These are phyloP conservation scores for Crotalus tigris DNA, from an alignment of 2,113 vertebrate species.

Conservation along the genomic window DNA sequence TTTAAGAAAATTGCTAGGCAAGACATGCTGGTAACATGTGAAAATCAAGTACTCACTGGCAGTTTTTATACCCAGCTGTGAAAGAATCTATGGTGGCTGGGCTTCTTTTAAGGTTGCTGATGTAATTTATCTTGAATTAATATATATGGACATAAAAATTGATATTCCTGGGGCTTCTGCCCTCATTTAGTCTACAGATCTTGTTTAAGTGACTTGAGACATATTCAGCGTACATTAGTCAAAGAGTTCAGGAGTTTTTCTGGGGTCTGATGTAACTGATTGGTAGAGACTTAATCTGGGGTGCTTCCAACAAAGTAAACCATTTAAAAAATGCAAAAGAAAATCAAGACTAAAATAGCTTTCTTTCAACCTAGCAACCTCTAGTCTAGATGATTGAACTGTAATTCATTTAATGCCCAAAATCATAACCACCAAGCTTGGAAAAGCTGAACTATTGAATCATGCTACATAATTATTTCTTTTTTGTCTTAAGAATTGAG, in stretches of 20 bases:
- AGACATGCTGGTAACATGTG: not conserved
- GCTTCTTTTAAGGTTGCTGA: not conserved
- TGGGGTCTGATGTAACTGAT: not conserved
- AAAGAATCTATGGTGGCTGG: not conserved
- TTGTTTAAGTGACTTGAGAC: not conserved
- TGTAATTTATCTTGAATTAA: not conserved
- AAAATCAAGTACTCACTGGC: not conserved
- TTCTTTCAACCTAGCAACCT: not conserved
- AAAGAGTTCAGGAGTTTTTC: not conserved
- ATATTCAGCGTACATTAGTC: not conserved
- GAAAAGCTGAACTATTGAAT: not conserved
- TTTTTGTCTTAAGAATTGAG: not conserved
- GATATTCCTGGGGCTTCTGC: not conserved
- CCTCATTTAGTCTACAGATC: not conserved
- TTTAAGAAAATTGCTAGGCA: conserved; percentile 10
- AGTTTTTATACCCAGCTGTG: not conserved
- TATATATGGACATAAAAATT: not conserved
- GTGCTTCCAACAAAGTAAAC: not conserved
- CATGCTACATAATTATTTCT: not conserved
- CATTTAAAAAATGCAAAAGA: not conserved
- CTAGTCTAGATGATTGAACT: not conserved
- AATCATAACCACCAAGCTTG: not conserved
- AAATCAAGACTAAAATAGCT: not conserved
- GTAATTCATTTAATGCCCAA: not conserved
- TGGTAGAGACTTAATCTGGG: not conserved